Evolutionary conservation across 2,113 vertebrate genomes (phyloP).

Genomic region (Bothrops jararaca): DNA sequence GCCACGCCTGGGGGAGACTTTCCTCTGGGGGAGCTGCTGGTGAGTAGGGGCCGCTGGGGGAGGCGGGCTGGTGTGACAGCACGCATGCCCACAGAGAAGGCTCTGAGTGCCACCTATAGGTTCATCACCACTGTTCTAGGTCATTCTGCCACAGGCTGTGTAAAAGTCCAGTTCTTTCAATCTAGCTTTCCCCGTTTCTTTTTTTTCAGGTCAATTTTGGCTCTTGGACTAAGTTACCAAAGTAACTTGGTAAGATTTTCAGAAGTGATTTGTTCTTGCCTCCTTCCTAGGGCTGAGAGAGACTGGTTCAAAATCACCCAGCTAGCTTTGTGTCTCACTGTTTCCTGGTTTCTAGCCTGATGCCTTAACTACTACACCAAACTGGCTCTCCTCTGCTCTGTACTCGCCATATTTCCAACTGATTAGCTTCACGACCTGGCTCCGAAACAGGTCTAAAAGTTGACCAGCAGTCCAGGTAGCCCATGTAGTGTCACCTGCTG

Average conservation of each 20-base stretch:
- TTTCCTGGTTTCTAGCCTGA: not conserved
- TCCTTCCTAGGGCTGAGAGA: not conserved
- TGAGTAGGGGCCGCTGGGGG: no score
- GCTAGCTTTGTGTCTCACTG: not conserved
- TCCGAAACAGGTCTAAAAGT: not conserved
- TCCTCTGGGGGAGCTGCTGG: no score
- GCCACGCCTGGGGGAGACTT: no score
- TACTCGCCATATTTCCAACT: not conserved
- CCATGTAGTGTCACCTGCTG: not conserved
- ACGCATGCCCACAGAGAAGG: no score
- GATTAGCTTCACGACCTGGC: not conserved
- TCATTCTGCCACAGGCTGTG: not conserved
- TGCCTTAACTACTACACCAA: not conserved
- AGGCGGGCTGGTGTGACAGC: no score
- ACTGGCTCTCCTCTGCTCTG: not conserved
- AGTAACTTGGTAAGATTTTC: not conserved
- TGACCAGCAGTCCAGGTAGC: not conserved
- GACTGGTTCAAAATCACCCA: not conserved
- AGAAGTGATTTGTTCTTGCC: not conserved
- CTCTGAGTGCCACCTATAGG: no score
- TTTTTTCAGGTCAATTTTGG: not conserved
- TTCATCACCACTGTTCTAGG: no score
- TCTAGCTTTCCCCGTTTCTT: not conserved
- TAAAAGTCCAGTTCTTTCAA: not conserved
- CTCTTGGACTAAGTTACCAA: not conserved